phyloP scores from a whole-genome alignment of 2,113 vertebrate species.

The Nymphicus hollandicus region DNA sequence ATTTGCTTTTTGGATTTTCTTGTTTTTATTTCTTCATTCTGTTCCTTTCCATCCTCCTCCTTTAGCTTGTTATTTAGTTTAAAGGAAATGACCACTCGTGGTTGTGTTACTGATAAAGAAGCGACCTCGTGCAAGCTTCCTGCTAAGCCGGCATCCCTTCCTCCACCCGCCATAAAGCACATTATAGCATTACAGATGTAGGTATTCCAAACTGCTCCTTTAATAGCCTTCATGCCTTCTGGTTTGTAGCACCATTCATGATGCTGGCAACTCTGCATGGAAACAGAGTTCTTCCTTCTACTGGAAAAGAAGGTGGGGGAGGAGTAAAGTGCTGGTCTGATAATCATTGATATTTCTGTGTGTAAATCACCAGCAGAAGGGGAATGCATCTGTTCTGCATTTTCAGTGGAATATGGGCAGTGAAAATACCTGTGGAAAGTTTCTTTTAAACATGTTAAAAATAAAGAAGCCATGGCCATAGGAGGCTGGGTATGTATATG shows the following conservation, averaged over 20 bases:
- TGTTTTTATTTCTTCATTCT: constrained; percentile 5
- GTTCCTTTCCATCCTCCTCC: constrained; percentile 51
- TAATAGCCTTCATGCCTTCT: neutral
- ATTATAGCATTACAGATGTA: constrained; percentile 65
- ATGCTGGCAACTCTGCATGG: constrained; percentile 59
- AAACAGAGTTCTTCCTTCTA: neutral
- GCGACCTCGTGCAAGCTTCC: constrained; percentile 23
- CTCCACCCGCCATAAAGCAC: constrained; percentile 27
- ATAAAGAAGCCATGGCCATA: neutral
- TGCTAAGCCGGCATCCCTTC: neutral
- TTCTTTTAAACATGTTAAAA: neutral
- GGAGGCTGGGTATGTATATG: neutral
- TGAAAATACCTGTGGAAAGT: neutral
- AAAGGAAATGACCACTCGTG: neutral
- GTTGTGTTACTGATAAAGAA: constrained; percentile 9
- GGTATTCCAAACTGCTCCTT: constrained; percentile 53
- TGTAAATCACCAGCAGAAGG: neutral
- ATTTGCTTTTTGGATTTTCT: neutral
- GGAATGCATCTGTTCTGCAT: neutral
- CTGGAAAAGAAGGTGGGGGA: neutral
- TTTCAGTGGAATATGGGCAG: neutral
- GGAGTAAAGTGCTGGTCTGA: neutral
- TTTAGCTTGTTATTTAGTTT: constrained; percentile 9
- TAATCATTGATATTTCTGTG: neutral
- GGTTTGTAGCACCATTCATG: constrained; percentile 61